These are phyloP conservation scores for Monodelphis domestica DNA, from an alignment of 2,797 vertebrate genomes.

Conservation along the genomic window DNA sequence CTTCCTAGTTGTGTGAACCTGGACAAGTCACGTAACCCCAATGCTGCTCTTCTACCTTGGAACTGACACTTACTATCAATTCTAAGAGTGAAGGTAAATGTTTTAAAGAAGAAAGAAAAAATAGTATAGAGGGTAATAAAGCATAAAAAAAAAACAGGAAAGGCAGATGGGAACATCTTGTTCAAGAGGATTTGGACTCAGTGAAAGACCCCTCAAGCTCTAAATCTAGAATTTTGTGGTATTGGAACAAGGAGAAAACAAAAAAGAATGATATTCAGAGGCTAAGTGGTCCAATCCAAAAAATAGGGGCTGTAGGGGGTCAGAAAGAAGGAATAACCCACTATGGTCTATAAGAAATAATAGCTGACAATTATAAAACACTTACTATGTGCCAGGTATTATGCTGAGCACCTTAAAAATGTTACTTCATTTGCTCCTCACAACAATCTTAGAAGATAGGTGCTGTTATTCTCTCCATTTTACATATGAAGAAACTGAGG, in stretches of 20 bases:
- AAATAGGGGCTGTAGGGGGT: background rate
- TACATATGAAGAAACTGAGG: background rate
- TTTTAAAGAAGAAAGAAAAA: no score
- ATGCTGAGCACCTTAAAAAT: background rate
- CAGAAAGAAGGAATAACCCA: background rate
- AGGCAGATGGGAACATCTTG: background rate
- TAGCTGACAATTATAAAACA: background rate
- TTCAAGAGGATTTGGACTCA: background rate
- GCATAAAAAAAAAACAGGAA: background rate
- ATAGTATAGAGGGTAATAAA: background rate
- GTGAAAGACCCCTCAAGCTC: background rate
- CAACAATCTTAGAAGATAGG: background rate
- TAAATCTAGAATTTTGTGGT: background rate
- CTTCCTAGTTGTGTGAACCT: no score
- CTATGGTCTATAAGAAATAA: background rate
- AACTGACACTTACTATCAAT: no score
- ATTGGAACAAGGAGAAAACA: background rate
- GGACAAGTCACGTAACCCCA: no score
- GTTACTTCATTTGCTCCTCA: background rate
- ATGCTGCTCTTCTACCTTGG: no score
- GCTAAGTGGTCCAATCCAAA: background rate
- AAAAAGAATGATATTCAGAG: background rate
- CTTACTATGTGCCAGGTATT: background rate
- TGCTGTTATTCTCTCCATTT: background rate
- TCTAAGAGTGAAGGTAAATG: no score